These are phyloP conservation scores for Stomatorhinus walkeri DNA, from an alignment of 2,797 vertebrate genomes.

Conservation along the genomic window DNA sequence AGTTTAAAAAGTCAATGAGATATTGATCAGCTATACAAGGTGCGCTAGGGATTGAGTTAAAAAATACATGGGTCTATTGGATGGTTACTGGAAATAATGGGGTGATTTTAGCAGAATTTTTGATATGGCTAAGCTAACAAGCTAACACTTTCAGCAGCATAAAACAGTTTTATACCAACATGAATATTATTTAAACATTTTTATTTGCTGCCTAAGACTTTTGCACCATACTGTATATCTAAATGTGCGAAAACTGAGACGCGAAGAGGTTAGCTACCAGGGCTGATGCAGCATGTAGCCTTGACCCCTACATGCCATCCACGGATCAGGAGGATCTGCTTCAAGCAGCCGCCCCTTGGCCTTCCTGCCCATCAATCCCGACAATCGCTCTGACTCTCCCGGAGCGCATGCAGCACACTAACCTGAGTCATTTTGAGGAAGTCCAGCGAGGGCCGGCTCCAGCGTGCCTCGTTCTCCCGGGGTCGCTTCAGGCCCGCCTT, in stretches of 20 bases:
- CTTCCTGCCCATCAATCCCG: neutral
- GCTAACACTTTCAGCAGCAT: neutral
- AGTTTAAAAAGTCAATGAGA: neutral
- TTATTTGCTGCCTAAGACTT: neutral
- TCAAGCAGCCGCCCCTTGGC: neutral
- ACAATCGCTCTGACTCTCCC: neutral
- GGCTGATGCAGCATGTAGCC: neutral
- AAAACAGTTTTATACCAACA: neutral
- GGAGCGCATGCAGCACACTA: constrained; percentile 30
- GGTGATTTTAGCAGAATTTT: neutral
- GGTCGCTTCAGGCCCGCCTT: constrained; percentile 60
- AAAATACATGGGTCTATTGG: neutral
- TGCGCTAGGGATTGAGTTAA: neutral
- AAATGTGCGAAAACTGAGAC: neutral
- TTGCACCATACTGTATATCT: neutral
- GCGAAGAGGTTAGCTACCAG: neutral
- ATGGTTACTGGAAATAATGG: neutral
- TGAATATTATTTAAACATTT: neutral
- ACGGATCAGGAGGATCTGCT: neutral
- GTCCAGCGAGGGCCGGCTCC: constrained; percentile 65
- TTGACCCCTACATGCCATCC: neutral
- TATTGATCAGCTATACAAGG: neutral
- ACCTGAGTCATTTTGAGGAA: constrained; percentile 71
- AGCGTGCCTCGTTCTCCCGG: constrained; percentile 57
- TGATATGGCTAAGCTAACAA: neutral